Evolutionary conservation across 2,113 vertebrate species (phyloP), one percentile per base, ranked within the genome.

Genomic region (Candoia aspera): DNA sequence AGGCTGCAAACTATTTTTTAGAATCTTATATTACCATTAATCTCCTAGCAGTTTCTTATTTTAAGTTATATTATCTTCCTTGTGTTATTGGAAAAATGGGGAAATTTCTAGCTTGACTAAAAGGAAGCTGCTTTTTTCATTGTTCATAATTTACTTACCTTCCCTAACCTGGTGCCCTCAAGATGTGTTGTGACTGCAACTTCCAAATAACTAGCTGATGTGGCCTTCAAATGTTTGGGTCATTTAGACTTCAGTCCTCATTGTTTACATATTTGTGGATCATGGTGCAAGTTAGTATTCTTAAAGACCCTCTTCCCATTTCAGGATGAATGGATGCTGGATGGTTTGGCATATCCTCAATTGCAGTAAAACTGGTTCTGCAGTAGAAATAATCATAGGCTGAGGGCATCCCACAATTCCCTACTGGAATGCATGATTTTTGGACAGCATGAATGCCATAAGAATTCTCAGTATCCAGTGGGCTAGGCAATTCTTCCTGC

Each of bases 1-100:
- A 90, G 95, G 94, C 94, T 96, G 93, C 93, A 86, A 96, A 93
- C 57, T 79, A 49, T 13, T 88, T 94, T 95, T 95, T 92, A 0
- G 0, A 88, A 85, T 94, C 94, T 95, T 96, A 85, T 64, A 58
- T 91, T 94, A 94, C 91, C 95, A 94, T 86, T 94, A 86, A 94
- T 92, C 94, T 96, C 90, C 55, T 91, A 90, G 92, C 84, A 84
- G 91, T 91, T 55, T 94, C 89, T 94, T 84, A 24, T 92, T 95
- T 95, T 94, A 26, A 95, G 91, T 91, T 92, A 95, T 90, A 58
- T 94, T 94, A 87, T 91, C 87, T 60, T 93, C 55, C 0, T 0
- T 11, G 79, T 57, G 94, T 94, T 95, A 95, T 94, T 91, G 42
- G 57, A 84, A 33, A 89, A 73, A 93, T 92, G 73, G 91, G 90